Evolutionary conservation across 2,113 vertebrate species (phyloP).

Genomic region (Campylomormyrus tamandua): DNA sequence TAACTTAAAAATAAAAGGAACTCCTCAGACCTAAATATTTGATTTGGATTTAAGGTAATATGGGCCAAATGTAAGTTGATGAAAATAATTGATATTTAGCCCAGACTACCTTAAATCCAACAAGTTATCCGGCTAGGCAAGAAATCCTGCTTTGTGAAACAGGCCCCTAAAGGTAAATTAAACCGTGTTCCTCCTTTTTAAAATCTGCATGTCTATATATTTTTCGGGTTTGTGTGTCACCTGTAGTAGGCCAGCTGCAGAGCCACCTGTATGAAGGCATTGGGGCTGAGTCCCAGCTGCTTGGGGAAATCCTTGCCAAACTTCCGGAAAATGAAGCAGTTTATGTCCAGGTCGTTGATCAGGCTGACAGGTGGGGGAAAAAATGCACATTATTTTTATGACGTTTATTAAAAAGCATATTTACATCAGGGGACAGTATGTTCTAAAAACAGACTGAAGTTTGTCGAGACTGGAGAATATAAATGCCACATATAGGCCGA

Average conservation of each 20-base stretch:
- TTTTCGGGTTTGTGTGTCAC: constrained; percentile 37
- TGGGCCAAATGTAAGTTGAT: not conserved
- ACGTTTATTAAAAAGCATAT: not conserved
- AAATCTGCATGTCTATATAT: not conserved
- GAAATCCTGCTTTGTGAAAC: too few species aligned
- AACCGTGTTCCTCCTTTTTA: not conserved
- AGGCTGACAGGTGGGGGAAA: constrained; percentile 45
- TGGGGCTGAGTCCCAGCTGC: constrained; percentile 59
- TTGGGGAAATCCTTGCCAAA: constrained; percentile 72
- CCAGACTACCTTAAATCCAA: too few species aligned
- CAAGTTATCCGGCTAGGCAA: too few species aligned
- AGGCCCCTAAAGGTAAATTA: not conserved
- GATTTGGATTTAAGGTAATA: too few species aligned
- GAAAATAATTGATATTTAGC: not conserved
- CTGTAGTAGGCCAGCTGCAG: constrained; percentile 73
- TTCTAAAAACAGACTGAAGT: not conserved
- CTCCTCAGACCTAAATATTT: not conserved
- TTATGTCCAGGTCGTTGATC: constrained; percentile 74
- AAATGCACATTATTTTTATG: not conserved
- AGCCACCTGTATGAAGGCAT: constrained; percentile 69
- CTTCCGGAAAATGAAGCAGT: constrained; percentile 67
- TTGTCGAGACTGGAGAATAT: not conserved
- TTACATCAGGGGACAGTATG: not conserved
- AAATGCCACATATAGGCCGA: not conserved
- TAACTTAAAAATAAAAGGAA: not conserved